Evolutionary conservation across 2,888 invertebrate species (phyloP).

Genomic region (Cephus nigrinus): DNA sequence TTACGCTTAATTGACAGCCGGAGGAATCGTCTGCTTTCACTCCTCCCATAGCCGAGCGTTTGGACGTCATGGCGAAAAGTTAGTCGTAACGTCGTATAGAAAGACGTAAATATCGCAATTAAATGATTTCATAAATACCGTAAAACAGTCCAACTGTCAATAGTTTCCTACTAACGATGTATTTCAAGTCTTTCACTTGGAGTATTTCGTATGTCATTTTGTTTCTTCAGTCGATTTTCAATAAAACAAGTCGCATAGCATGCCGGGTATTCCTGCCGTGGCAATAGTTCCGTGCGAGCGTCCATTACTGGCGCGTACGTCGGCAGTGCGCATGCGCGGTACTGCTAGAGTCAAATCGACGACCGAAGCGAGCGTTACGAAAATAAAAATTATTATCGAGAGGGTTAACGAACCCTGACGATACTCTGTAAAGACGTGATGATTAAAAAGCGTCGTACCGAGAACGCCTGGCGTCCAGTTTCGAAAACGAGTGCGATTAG

Average conservation of each 20-base stretch:
- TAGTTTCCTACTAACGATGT: too few relatives aligned
- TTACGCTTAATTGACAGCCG: conserved; percentile 31
- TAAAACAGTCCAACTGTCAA: neutral
- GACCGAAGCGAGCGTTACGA: neutral
- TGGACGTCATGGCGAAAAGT: neutral
- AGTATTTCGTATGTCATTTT: neutral
- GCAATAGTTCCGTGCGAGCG: neutral
- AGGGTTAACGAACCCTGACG: neutral
- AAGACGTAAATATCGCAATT: neutral
- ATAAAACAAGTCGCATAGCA: neutral
- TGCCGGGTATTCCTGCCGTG: neutral
- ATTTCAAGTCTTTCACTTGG: too few relatives aligned
- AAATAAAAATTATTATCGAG: neutral
- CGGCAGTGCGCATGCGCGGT: neutral
- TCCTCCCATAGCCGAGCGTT: neutral
- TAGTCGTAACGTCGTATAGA: neutral
- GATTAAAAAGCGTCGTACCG: neutral
- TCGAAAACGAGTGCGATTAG: neutral
- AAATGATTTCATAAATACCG: neutral
- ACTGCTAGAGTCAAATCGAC: neutral
- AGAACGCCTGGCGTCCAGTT: neutral
- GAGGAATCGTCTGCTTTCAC: neutral
- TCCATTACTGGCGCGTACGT: neutral
- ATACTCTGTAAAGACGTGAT: neutral
- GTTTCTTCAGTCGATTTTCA: neutral